Evolutionary conservation across 1,140 invertebrate genomes (phyloP).

Genomic region (Helicoverpa zea): DNA sequence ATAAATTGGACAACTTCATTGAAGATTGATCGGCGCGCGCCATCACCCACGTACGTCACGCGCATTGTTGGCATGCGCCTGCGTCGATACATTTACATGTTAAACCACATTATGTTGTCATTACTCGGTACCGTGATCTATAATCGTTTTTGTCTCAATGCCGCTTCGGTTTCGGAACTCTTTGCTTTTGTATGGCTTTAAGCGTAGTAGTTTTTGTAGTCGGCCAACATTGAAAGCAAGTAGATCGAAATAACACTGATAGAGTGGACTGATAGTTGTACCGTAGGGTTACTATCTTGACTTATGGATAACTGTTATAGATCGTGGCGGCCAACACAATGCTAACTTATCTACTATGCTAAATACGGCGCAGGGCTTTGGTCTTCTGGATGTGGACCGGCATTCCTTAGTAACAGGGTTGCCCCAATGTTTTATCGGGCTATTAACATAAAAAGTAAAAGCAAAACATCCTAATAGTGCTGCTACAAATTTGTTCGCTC

Average conservation of each 20-base stretch:
- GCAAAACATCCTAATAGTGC: conserved; percentile 51
- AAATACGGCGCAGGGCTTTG: conserved; percentile 1
- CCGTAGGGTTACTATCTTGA: conserved; percentile 9
- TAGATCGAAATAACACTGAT: conserved; percentile 21
- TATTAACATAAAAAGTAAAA: conserved; percentile 47
- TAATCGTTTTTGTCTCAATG: conserved; percentile 46
- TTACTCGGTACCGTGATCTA: conserved; percentile 59
- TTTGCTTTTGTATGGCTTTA: conserved; percentile 13
- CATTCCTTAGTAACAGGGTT: conserved; percentile 14
- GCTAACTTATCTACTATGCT: conserved; percentile 28
- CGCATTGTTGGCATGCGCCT: conserved; percentile 56
- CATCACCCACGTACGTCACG: conserved; percentile 73
- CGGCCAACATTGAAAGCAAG: conserved; percentile 4
- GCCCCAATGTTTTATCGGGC: conserved; percentile 15
- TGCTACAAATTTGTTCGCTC: conserved; percentile 74
- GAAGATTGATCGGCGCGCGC: conserved; percentile 69
- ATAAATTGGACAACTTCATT: conserved; percentile 73
- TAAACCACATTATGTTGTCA: conserved; percentile 66
- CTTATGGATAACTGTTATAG: conserved; percentile 25
- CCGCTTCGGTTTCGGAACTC: conserved; percentile 13
- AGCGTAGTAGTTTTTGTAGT: not conserved
- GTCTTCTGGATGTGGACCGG: not conserved
- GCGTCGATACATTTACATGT: conserved; percentile 56
- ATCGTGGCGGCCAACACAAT: conserved; percentile 28
- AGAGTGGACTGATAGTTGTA: conserved; percentile 9